A percentile compares a stretch with the other conserved stretches of the same genome.
Evolutionary conservation across 2,113 vertebrate species (phyloP).

Genomic region (Scomber japonicus): DNA sequence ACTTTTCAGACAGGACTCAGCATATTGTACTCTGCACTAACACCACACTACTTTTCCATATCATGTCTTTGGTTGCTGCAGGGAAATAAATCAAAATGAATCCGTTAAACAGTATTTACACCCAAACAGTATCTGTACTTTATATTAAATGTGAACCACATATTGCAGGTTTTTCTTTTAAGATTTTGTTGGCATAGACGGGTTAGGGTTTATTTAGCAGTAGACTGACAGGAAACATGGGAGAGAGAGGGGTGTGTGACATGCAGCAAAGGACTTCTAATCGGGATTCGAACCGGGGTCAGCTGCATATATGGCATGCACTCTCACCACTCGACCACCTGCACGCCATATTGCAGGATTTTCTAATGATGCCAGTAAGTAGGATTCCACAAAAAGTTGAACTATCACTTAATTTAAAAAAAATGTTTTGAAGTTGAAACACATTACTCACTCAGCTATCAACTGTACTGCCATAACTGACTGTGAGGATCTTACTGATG

Average conservation of each 20-base stretch:
- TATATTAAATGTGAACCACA: not conserved
- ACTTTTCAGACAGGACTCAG: not conserved
- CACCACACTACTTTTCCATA: not conserved
- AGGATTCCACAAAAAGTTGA: no score
- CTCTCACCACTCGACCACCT: no score
- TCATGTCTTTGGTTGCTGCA: not conserved
- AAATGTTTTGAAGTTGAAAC: not conserved
- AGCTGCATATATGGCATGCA: no score
- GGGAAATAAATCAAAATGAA: not conserved
- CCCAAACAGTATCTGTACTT: not conserved
- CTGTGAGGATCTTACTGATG: not conserved
- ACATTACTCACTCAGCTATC: not conserved
- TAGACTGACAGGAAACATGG: no score
- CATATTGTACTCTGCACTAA: not conserved
- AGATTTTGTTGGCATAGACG: no score
- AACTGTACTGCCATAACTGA: not conserved
- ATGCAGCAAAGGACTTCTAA: no score
- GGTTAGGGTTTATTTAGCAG: no score
- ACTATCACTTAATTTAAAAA: not conserved
- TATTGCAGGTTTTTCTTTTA: not conserved
- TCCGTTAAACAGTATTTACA: not conserved
- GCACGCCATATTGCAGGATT: not conserved
- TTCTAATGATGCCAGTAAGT: not conserved
- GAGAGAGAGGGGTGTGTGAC: no score
- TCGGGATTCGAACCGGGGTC: no score